Conservation (phyloP, 35 echinoderm and acorn worm genomes). For the Apostichopus japonicus region DNA sequence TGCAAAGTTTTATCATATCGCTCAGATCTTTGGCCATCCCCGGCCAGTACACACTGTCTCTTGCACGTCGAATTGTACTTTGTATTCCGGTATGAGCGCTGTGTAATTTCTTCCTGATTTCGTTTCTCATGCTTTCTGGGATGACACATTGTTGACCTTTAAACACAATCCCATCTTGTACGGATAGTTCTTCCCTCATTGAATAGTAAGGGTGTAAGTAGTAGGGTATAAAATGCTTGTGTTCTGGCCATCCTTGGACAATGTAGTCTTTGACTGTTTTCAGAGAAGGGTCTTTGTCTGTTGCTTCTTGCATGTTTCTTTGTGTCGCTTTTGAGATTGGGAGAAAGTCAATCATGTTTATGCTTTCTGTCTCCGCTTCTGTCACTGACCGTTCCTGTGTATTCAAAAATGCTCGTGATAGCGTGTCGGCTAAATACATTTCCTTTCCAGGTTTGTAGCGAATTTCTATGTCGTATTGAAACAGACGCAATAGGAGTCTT, state of each 20-base stretch:
- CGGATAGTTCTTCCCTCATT: constrained; percentile 58
- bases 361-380: constrained; percentile 31
- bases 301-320: constrained; percentile 46
- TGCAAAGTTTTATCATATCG: constrained; percentile 35
- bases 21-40: constrained; percentile 64
- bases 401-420: constrained; percentile 61
- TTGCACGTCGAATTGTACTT: constrained; percentile 57
- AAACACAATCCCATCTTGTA: constrained; percentile 60
- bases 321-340: constrained; percentile 44
- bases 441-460: constrained; percentile 60
- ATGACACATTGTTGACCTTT: constrained; percentile 35
- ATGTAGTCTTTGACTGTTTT: constrained; percentile 51
- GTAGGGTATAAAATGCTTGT: neutral
- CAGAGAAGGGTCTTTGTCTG: constrained; percentile 52
- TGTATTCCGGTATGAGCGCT: constrained; percentile 64
- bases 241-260: constrained; percentile 46
- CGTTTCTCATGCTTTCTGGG: neutral
- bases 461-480: constrained; percentile 70
- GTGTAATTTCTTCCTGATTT: constrained; percentile 59
- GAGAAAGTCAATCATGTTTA: neutral
- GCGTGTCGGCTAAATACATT: constrained; percentile 67
- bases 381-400: constrained; percentile 31
- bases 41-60: constrained; percentile 71
- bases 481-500: constrained; percentile 58
- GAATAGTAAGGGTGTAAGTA: constrained; percentile 51